Percentiles rank a stretch among this genome's conserved stretches.
phyloP scores from a whole-genome alignment of 2,797 vertebrate genomes.

The Tiaroga cobitis region DNA sequence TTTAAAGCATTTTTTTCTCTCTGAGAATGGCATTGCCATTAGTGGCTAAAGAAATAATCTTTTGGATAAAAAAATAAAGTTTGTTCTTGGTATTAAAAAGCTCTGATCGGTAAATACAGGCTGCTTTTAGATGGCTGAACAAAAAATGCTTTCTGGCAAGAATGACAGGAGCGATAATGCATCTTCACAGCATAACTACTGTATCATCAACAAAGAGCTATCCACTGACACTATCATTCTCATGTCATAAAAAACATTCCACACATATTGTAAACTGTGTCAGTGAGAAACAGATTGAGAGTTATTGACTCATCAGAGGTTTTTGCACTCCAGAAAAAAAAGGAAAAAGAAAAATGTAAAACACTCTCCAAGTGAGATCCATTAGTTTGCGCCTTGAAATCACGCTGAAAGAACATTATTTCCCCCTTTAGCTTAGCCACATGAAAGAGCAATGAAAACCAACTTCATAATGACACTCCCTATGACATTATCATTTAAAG shows the following conservation, averaged over 20 bases:
- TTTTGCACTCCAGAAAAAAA: constrained; percentile 19
- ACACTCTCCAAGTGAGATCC: constrained; percentile 27
- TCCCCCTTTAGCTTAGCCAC: constrained; percentile 54
- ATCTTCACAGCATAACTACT: constrained; percentile 25
- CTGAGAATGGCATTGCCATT: constrained; percentile 23
- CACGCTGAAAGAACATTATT: constrained; percentile 34
- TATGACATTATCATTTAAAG: constrained; percentile 58
- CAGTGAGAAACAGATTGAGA: constrained; percentile 44
- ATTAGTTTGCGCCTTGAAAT: constrained; percentile 50
- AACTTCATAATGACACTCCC: constrained; percentile 57
- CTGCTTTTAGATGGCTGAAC: not conserved
- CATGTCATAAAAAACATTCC: constrained; percentile 37
- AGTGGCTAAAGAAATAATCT: constrained; percentile 23
- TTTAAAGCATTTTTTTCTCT: not conserved
- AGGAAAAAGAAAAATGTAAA: constrained; percentile 8
- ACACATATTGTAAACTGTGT: constrained; percentile 19
- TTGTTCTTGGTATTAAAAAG: constrained; percentile 6
- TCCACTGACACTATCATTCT: constrained; percentile 27
- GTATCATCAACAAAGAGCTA: constrained; percentile 28
- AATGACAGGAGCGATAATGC: constrained; percentile 33
- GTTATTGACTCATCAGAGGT: constrained; percentile 38
- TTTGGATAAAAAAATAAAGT: constrained; percentile 15
- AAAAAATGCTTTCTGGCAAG: constrained; percentile 16
- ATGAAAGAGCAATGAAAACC: constrained; percentile 56
- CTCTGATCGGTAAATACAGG: constrained; percentile 35